Percentiles rank a stretch among this genome's conserved stretches.
phyloP scores from a whole-genome alignment of 2,113 vertebrate genomes.

The Bambusicola thoracicus region DNA sequence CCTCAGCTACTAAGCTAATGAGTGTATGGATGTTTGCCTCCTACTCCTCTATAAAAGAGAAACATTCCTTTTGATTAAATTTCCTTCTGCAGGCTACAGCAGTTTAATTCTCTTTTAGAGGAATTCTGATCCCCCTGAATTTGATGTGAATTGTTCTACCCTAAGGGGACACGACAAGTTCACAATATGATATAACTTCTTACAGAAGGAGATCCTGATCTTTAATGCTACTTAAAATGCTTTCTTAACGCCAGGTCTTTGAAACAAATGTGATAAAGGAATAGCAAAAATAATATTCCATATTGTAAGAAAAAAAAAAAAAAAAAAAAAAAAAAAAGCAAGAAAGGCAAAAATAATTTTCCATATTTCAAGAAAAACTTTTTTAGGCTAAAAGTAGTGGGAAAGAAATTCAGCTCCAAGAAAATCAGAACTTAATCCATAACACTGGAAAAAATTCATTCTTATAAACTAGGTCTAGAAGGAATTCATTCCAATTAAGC shows the following conservation, averaged over 20 bases:
- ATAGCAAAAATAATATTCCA: not conserved
- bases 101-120: not conserved
- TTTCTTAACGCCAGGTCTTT: not conserved
- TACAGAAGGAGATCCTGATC: not conserved
- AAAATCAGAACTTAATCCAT: not conserved
- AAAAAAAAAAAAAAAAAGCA: not conserved
- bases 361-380: not conserved
- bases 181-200: not conserved
- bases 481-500: not conserved
- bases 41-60: not conserved
- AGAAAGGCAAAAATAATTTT: not conserved
- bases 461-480: not conserved
- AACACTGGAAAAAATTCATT: not conserved
- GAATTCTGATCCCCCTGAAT: not conserved
- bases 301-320: not conserved
- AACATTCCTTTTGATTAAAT: not conserved
- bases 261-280: not conserved
- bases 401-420: not conserved
- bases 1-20: not conserved
- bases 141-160: not conserved
- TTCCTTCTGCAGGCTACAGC: not conserved
- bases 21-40: not conserved
- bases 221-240: not conserved
- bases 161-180: fast-evolving
- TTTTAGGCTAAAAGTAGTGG: not conserved